Evolutionary conservation across 2,113 vertebrate species (phyloP), one percentile per base, ranked within the genome.

Genomic region (Ramphastos sulfuratus): DNA sequence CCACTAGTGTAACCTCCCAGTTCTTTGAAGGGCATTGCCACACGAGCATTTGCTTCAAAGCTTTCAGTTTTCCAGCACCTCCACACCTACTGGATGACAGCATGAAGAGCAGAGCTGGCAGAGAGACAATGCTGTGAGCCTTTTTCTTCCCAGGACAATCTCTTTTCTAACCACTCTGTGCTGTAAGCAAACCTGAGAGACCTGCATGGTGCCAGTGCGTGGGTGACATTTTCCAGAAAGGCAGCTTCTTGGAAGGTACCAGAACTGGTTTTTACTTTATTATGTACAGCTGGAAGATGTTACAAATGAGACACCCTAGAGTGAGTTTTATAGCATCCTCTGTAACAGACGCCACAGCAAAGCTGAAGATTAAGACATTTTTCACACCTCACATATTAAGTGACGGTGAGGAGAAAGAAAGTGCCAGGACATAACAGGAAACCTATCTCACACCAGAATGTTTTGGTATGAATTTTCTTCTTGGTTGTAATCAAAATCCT

Each of bases 161-260:
- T 30, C 39, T 73, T 85, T 92, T 42, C 70, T 82, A 42, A 39
- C 23, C 3, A 1, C 44, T 55, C 1, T 0, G 0, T 31, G 54
- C 20, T 24, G 4, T 1, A 48, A 15, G 20, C 0, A 7, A 93
- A 63, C 35, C 25, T 0, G 0, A 73, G 80, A 88, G 28, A 70
- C 35, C 44, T 18, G 27, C 4, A 5, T 39, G 23, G 12, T 52
- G 23, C 3, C 4, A 71, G n/a, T 0, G 2, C 54, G 35, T 21
- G 15, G n/a, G n/a, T 65, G 55, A 30, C 23, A 24, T 93, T 87
- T 52, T 42, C 13, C 60, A 56, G 79, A 52, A 84, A 74, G n/a
- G 14, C 28, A 55, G 10, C 10, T 48, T 63, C 42, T 61, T 82
- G 23, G 24, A 8, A 67, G 52, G 10, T 44, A 60, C 20, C 64